Evolutionary conservation across 2,113 vertebrate genomes (phyloP).

Genomic region (Catharus bicknelli): DNA sequence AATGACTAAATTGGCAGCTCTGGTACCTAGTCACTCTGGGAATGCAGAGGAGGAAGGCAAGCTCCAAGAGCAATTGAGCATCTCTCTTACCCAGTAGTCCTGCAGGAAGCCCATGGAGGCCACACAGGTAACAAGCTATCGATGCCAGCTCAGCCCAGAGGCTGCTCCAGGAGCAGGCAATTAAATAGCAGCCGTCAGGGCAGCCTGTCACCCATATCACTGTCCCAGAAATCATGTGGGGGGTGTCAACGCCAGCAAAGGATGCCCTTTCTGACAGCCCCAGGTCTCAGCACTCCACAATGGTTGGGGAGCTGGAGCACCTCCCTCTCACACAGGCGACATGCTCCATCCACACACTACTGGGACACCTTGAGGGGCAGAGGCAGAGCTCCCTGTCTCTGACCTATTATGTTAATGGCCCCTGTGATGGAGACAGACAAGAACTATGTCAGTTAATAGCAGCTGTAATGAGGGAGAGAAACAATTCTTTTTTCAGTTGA

Average conservation of each 20-base stretch:
- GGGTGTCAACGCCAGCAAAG: not conserved
- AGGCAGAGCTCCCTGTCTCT: not conserved
- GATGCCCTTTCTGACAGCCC: not conserved
- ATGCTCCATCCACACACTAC: rapidly evolving
- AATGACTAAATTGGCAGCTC: not conserved
- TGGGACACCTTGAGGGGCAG: not conserved
- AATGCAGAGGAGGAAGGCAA: not conserved
- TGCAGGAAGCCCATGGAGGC: not conserved
- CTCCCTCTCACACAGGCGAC: not conserved
- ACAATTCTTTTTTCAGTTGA: constrained; percentile 41
- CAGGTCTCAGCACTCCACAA: not conserved
- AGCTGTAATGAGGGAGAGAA: constrained; percentile 14
- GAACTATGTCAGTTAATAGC: constrained; percentile 18
- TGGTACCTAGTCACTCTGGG: not conserved
- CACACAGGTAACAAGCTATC: not conserved
- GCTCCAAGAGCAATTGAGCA: not conserved
- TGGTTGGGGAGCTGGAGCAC: not conserved
- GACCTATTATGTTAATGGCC: not conserved
- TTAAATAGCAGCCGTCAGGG: not conserved
- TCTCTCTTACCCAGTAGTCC: not conserved
- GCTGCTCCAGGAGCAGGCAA: not conserved
- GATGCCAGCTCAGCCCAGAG: not conserved
- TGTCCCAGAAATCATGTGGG: rapidly evolving
- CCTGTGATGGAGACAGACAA: not conserved
- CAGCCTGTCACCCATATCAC: not conserved